Evolutionary conservation across 2,113 vertebrate species (phyloP).

Genomic region (Eublepharis macularius): DNA sequence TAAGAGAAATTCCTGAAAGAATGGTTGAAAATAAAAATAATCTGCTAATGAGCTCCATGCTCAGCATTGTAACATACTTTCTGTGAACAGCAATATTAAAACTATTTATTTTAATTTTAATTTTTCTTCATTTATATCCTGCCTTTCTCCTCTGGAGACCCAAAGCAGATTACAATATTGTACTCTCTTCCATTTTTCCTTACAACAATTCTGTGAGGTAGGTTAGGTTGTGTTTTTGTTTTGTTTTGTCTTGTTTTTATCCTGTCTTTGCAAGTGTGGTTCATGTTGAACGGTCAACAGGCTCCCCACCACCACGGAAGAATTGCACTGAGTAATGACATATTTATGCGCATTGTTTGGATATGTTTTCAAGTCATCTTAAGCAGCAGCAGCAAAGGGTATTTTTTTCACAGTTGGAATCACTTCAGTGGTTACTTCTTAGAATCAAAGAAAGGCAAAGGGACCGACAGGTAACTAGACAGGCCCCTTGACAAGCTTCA

Average conservation of each 20-base stretch:
- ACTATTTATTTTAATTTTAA: no score
- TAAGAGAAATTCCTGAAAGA: background rate
- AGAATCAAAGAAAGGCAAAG: slow-evolving; percentile 1
- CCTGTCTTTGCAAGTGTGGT: background rate
- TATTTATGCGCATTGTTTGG: background rate
- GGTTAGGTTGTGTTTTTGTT: no score
- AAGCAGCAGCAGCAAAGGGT: background rate
- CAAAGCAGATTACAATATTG: no score
- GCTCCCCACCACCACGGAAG: background rate
- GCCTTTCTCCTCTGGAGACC: no score
- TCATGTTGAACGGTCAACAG: background rate
- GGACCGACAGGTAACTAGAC: background rate
- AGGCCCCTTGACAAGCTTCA: background rate
- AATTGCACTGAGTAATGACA: background rate
- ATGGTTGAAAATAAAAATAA: background rate
- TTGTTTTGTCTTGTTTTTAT: no score
- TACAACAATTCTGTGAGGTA: no score
- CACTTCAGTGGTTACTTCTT: background rate
- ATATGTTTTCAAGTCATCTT: background rate
- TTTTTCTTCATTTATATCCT: no score
- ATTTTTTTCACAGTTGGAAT: background rate
- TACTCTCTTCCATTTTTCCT: no score
- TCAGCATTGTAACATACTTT: background rate
- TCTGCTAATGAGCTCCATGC: background rate
- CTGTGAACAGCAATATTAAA: background rate